Evolutionary conservation across 1,140 invertebrate genomes (phyloP), one percentile per base, ranked within the genome.

Genomic region (Calephelis virginiensis): DNA sequence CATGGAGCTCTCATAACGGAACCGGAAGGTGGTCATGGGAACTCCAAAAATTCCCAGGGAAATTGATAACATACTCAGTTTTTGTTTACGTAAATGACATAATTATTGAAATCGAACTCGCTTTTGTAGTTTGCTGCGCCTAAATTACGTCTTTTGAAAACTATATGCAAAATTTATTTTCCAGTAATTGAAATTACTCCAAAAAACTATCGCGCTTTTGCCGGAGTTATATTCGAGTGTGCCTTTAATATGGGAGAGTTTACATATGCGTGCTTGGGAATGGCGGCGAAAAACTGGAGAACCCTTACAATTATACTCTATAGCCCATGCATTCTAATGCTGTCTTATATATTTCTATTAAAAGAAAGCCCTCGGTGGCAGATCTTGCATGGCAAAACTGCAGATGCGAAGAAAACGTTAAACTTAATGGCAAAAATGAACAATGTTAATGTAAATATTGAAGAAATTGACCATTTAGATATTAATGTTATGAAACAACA

Each of bases 151-250:
- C n/a, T n/a, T 17, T 3, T 17, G 17, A 17, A 17, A 17, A 1
- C 17, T 17, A 17, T 3, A 17, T 17, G 17, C 5, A 40, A 43
- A 5, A 8, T 9, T 43, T 53, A 43, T 65, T 49, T 91, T 91
- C 66, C 81, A 96, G 96, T 94, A 69, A 92, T 97, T 70, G 96
- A 97, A 89, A 92, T 95, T 69, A 94, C 95, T 0, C 94, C 94
- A 8, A 93, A 94, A 17, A 92, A 93, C 56, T 93, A 94, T 46
- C 89, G 96, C 67, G 93, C 95, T 0, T 81, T 96, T 13, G 94
- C 93, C 60, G 95, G 95, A 53, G 93, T 95, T 1, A 77, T 95
- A 4, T 93, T 95, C 8, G 93, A 94, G n/a, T 93, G 93, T 66
- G 94, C 93, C 72, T 95, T 95, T 76, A 94, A 95, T 1, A 70